These are phyloP conservation scores for Drosophila falleni DNA, from an alignment of 2,888 invertebrate genomes.

Conservation along the genomic window DNA sequence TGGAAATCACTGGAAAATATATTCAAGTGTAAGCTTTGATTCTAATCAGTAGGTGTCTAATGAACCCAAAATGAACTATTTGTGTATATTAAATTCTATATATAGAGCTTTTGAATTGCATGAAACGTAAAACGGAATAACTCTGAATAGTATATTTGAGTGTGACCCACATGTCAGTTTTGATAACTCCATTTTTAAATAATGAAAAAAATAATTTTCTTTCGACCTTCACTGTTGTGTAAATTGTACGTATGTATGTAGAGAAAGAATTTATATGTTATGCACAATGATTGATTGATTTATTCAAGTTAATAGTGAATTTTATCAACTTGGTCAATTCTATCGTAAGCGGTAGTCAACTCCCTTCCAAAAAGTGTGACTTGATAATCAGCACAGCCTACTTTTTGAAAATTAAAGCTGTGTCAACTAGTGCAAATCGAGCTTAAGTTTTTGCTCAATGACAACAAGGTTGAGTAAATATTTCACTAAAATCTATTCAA, in stretches of 20 bases:
- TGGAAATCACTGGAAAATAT: neutral
- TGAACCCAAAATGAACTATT: slow-evolving; percentile 1
- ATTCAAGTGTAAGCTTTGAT: neutral
- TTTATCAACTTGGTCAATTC: too few species aligned
- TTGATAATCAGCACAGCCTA: too few species aligned
- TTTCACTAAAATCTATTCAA: neutral
- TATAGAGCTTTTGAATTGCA: neutral
- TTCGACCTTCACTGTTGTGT: neutral
- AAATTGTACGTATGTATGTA: neutral
- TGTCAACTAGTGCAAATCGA: too few species aligned
- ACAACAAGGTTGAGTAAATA: too few species aligned
- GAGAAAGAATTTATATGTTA: too few species aligned
- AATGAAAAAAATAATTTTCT: neutral
- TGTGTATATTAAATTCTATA: neutral
- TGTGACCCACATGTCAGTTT: neutral
- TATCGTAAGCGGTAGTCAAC: too few species aligned
- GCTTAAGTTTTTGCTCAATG: too few species aligned
- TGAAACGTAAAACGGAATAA: neutral
- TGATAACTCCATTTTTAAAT: neutral
- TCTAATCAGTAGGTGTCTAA: slow-evolving; percentile 10
- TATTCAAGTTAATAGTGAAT: too few species aligned
- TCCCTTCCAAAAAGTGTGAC: too few species aligned
- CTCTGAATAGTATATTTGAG: neutral
- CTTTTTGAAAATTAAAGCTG: too few species aligned
- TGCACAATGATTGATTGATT: too few species aligned